Conservation (phyloP, 2,113 vertebrate genomes). For the Apodemus sylvaticus region DNA sequence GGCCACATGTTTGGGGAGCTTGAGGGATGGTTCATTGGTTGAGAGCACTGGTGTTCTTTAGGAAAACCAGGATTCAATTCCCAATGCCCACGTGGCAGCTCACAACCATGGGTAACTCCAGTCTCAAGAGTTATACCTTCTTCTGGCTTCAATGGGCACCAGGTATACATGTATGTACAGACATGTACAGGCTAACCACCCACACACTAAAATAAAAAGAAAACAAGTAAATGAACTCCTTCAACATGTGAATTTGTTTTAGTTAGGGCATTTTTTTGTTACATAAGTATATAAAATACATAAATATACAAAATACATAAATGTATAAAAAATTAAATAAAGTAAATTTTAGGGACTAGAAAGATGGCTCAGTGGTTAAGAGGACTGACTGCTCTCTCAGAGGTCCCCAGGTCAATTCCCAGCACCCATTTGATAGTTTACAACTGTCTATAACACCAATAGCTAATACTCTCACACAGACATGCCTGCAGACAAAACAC, state of each 20-base stretch:
- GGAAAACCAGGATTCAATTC: background rate
- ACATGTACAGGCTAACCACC: background rate
- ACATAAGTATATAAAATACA: no score
- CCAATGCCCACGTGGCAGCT: background rate
- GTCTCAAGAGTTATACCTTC: background rate
- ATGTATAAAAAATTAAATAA: no score
- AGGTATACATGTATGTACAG: background rate
- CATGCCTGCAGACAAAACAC: no score
- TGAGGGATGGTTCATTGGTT: background rate
- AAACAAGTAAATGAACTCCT: conserved; percentile 24
- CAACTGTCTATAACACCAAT: no score
- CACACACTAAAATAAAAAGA: background rate
- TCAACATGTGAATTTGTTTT: background rate
- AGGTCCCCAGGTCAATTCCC: no score
- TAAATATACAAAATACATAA: no score
- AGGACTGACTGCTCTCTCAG: no score
- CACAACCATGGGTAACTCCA: background rate
- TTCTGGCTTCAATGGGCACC: background rate
- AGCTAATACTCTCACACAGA: no score
- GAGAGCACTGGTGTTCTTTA: background rate
- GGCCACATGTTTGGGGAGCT: background rate
- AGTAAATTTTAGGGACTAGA: no score
- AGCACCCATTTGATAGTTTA: no score
- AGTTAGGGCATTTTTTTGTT: background rate
- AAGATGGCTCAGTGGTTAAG: no score